phyloP scores from a whole-genome alignment of 2,888 invertebrate species.

The Drosophila prolongata region DNA sequence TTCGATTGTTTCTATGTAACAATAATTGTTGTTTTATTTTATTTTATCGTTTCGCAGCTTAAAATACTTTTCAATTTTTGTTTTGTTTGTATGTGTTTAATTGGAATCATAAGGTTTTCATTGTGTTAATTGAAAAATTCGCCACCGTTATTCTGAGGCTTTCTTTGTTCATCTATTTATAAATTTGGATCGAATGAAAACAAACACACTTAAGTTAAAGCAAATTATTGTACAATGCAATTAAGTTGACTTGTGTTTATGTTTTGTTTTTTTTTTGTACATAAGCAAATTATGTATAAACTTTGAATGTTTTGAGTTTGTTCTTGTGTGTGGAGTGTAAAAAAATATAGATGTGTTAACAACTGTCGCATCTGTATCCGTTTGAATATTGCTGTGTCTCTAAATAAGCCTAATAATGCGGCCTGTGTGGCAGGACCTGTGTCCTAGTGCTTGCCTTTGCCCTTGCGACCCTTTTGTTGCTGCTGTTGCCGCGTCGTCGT shows the following conservation, averaged over 20 bases:
- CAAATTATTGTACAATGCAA: conserved; percentile 58
- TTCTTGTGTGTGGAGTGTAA: conserved; percentile 18
- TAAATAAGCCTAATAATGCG: not conserved
- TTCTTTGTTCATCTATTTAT: conserved; percentile 28
- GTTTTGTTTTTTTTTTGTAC: conserved; percentile 9
- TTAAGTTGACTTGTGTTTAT: conserved; percentile 1
- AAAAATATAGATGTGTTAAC: conserved; percentile 36
- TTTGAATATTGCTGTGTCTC: conserved; percentile 13
- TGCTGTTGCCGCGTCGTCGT: conserved; percentile 25
- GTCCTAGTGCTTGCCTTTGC: conserved; percentile 44
- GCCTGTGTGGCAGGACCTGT: conserved; percentile 1
- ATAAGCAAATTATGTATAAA: conserved; percentile 34
- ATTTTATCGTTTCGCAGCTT: conserved; percentile 39
- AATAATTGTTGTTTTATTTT: conserved; percentile 24
- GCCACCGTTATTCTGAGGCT: conserved; percentile 4
- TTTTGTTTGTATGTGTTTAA: conserved; percentile 12
- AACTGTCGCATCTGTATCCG: conserved; percentile 1
- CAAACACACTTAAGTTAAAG: conserved; percentile 32
- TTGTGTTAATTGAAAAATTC: conserved; percentile 20
- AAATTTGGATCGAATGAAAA: conserved; percentile 8
- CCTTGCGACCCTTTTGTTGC: conserved; percentile 43
- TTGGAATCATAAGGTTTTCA: conserved; percentile 44
- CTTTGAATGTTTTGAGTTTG: conserved; percentile 30
- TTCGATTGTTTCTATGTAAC: conserved; percentile 9
- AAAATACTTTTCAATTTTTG: conserved; percentile 38